A percentile compares a stretch with the other conserved stretches of the same genome.
These are phyloP conservation scores for Falco cherrug DNA, from an alignment of 2,797 vertebrate species.

Conservation along the genomic window DNA sequence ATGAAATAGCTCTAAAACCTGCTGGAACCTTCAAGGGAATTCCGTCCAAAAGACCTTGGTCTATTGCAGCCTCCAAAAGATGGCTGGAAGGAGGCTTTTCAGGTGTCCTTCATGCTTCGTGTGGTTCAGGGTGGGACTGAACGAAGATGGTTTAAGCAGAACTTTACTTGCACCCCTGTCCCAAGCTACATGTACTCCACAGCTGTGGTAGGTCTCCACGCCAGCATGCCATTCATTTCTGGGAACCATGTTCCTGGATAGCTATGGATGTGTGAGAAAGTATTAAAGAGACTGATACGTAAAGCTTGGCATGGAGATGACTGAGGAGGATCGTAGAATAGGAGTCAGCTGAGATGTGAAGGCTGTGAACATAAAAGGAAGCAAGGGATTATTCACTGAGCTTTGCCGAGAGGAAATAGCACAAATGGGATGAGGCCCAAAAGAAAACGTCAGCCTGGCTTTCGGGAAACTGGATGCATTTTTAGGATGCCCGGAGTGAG, in stretches of 20 bases:
- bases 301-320: background rate
- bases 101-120: background rate
- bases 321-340: background rate
- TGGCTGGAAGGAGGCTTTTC: background rate
- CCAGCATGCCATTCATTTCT: background rate
- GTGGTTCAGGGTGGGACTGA: background rate
- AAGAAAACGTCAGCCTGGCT: constrained; percentile 1
- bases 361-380: constrained; percentile 25
- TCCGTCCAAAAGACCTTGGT: background rate
- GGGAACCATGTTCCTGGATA: background rate
- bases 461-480: background rate
- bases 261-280: background rate
- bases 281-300: background rate
- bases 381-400: background rate
- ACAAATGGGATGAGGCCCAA: background rate
- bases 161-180: background rate
- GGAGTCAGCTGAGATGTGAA: background rate
- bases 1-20: background rate
- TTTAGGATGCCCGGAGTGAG: background rate
- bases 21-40: background rate
- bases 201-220: background rate
- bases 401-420: background rate
- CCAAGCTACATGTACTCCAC: background rate
- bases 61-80: background rate
- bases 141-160: background rate